These are phyloP conservation scores for Plestiodon gilberti DNA, from an alignment of 2,113 vertebrate genomes.

Conservation along the genomic window DNA sequence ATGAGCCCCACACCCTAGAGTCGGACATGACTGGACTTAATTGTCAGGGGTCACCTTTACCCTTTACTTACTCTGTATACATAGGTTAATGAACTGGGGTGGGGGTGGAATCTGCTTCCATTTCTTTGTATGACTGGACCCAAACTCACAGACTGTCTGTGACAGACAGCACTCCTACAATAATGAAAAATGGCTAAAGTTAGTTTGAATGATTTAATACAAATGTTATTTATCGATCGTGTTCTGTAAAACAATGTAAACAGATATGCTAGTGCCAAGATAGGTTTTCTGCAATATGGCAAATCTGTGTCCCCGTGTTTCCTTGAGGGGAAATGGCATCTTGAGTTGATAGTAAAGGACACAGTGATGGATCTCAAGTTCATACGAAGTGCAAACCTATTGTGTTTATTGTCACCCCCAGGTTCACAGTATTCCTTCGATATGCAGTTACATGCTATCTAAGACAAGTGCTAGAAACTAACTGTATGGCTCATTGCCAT, in stretches of 20 bases:
- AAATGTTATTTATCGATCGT: background rate
- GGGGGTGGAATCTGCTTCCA: too few relatives aligned
- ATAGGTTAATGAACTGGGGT: background rate
- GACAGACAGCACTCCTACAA: background rate
- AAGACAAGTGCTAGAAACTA: background rate
- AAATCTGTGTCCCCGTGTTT: background rate
- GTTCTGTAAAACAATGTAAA: background rate
- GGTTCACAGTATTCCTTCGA: background rate
- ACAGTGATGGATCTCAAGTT: constrained; percentile 12
- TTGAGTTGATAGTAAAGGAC: constrained; percentile 6
- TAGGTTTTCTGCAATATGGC: background rate
- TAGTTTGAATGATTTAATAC: background rate
- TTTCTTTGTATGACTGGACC: background rate
- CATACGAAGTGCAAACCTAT: background rate
- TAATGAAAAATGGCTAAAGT: background rate
- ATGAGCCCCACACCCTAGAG: too few relatives aligned
- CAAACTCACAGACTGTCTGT: background rate
- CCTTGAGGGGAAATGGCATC: background rate
- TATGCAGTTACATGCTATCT: background rate
- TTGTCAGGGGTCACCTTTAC: too few relatives aligned
- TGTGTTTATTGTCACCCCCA: background rate
- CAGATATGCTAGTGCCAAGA: background rate
- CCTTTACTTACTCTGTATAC: too few relatives aligned
- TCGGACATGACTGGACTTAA: too few relatives aligned
- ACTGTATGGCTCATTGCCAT: background rate